Evolutionary conservation across 2,888 invertebrate species (phyloP), one percentile per base, ranked within the genome.

Genomic region (Ectobius pallidus): DNA sequence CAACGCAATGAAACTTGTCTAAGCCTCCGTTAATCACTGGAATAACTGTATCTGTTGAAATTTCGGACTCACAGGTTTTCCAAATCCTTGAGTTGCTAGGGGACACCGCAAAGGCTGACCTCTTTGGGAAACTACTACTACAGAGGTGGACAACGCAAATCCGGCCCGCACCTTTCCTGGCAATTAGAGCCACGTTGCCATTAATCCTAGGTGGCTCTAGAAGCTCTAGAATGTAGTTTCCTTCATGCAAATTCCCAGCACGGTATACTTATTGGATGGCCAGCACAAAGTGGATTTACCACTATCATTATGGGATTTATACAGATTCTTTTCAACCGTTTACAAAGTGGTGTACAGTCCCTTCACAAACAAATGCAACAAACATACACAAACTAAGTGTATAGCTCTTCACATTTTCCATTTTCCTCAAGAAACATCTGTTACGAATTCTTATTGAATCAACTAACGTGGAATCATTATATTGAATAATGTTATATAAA

Each of bases 301-400:
- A 34, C 63, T 71, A 62, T 71, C 71, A 49, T 71, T 71, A 71
- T 46, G 46, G 71, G 71, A 71, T 71, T 71, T 71, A 62, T 27
- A 65, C 32, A 44, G 42, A 42, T 61, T 42, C 39, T 58, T 70
- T 70, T 70, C n/a, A n/a, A n/a, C 6, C 6, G 16, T 1, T 3
- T 52, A 18, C 52, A 52, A 25, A 25, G 11, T 14, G 25, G 11
- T 14, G 52, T 52, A 52, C 25, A 52, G 52, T 52, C 25, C 20
- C 6, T 22, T 3, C 52, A 22, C 11, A 9, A 25, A 25, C 4
- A 22, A 22, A 52, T 22, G 22, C 4, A 52, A 52, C 14, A 25
- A 1, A 22, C 25, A 2, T 46, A 20, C 18, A 7, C 7, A n/a
- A 9, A n/a, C n/a, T n/a, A n/a, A n/a, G n/a, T n/a, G n/a, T n/a